A percentile compares a stretch with the other conserved stretches of the same genome.
phyloP scores from a whole-genome alignment of 2,888 invertebrate genomes.

The Sarcophaga caerulescens region DNA sequence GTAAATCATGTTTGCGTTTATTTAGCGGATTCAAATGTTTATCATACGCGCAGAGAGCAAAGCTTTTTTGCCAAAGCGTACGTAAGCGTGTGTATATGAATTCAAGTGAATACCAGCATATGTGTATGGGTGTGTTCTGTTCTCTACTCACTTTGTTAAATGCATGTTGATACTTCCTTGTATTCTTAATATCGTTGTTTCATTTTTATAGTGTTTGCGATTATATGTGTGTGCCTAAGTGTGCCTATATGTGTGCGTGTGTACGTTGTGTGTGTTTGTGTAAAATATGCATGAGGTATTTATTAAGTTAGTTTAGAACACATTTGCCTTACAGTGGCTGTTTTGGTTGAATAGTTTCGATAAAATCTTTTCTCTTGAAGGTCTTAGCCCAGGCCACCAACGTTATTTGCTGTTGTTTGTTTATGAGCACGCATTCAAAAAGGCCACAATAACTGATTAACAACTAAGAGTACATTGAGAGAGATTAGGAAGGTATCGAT shows the following conservation, averaged over 20 bases:
- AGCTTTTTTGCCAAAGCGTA: not conserved
- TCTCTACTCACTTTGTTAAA: conserved; percentile 41
- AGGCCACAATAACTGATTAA: too few species aligned
- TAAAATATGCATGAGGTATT: conserved; percentile 58
- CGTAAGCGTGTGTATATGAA: not conserved
- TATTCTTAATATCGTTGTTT: too few species aligned
- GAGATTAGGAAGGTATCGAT: too few species aligned
- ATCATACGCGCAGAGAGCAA: not conserved
- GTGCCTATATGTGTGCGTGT: conserved; percentile 25
- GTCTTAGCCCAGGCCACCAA: not conserved
- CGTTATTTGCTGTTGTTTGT: too few species aligned
- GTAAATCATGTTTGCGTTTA: conserved; percentile 47
- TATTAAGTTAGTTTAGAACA: conserved; percentile 59
- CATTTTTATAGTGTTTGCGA: too few species aligned
- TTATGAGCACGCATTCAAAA: too few species aligned
- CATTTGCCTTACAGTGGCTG: conserved; percentile 47
- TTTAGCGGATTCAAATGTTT: conserved; percentile 50
- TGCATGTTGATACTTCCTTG: conserved; percentile 35
- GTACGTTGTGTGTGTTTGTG: conserved; percentile 4
- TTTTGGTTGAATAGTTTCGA: not conserved
- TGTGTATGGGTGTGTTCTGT: not conserved
- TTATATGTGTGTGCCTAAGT: too few species aligned
- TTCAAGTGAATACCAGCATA: not conserved
- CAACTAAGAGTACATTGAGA: too few species aligned
- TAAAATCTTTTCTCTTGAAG: not conserved